These are phyloP conservation scores for Ceraclea dissimilis DNA, from an alignment of 2,888 invertebrate genomes.

Conservation along the genomic window DNA sequence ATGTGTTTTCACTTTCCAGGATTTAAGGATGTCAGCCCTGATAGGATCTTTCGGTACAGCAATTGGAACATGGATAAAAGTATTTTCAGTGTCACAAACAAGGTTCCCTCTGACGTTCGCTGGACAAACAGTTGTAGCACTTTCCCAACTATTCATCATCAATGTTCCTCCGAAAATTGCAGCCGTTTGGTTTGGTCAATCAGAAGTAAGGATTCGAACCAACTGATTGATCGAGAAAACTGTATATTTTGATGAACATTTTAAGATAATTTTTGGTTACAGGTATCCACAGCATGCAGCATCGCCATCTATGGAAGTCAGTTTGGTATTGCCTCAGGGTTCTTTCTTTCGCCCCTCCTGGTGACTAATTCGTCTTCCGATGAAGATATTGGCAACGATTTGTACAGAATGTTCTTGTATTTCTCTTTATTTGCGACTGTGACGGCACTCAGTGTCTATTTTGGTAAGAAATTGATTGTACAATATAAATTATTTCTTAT, in stretches of 20 bases:
- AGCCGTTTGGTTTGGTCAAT: constrained; percentile 61
- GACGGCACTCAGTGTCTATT: constrained; percentile 48
- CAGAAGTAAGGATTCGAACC: constrained; percentile 46
- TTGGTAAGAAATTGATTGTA: constrained; percentile 33
- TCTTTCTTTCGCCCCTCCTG: constrained; percentile 56
- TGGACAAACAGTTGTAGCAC: constrained; percentile 49
- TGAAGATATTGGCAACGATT: constrained; percentile 39
- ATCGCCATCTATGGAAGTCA: constrained; percentile 68
- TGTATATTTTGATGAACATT: no score
- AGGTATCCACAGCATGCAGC: constrained; percentile 57
- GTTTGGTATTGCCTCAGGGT: constrained; percentile 63
- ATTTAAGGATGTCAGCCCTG: constrained; percentile 43
- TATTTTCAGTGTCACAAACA: constrained; percentile 51
- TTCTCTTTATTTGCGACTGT: constrained; percentile 42
- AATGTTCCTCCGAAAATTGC: constrained; percentile 61
- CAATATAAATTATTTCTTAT: neutral
- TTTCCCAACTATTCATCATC: constrained; percentile 58
- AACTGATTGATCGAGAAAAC: no score
- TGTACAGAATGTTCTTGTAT: constrained; percentile 30
- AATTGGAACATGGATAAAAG: constrained; percentile 53
- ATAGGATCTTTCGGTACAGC: constrained; percentile 50
- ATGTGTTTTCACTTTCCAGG: constrained; percentile 38
- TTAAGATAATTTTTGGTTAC: constrained; percentile 8
- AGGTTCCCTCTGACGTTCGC: constrained; percentile 55
- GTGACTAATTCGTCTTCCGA: constrained; percentile 40